Evolutionary conservation across 2,113 vertebrate genomes (phyloP).

Genomic region (Melospiza georgiana): DNA sequence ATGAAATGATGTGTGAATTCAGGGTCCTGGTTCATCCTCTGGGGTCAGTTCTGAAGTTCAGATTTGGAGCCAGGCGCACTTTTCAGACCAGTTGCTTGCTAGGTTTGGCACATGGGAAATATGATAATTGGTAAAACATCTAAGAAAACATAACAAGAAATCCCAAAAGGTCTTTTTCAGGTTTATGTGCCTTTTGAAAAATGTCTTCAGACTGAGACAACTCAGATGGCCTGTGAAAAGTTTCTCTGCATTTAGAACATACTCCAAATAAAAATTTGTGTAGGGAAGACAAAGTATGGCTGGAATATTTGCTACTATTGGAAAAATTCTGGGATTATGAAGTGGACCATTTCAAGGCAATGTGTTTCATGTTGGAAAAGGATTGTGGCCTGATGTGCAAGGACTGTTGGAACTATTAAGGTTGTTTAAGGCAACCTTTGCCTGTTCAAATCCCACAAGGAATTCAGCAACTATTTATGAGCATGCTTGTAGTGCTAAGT

Average conservation of each 20-base stretch:
- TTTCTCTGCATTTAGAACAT: neutral
- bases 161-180: neutral
- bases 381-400: neutral
- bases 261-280: neutral
- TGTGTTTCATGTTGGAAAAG: neutral
- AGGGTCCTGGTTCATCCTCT: neutral
- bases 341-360: neutral
- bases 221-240: neutral
- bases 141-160: neutral
- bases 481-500: neutral
- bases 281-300: neutral
- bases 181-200: neutral
- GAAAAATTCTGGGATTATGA: neutral
- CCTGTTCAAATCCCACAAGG: neutral
- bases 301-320: neutral
- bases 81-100: neutral
- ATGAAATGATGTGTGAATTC: neutral
- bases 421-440: neutral
- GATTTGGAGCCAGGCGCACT: neutral
- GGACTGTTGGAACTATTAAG: neutral
- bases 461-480: neutral
- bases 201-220: neutral
- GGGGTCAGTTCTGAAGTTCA: neutral
- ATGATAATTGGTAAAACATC: neutral
- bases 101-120: neutral